phyloP scores from a whole-genome alignment of 2,113 vertebrate genomes.

The Podarcis raffonei region DNA sequence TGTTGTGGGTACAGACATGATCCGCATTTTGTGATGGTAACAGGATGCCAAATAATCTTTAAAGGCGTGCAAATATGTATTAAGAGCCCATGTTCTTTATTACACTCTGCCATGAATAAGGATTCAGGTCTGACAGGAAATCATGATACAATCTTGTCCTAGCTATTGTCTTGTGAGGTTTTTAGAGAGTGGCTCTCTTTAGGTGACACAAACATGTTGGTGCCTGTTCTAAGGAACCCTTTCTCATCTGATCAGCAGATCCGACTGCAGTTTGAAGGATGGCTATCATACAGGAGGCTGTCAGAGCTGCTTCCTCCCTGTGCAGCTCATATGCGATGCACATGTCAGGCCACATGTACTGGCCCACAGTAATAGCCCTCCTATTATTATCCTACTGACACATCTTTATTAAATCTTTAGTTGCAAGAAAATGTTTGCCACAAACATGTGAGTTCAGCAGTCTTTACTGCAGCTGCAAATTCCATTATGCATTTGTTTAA shows the following conservation, averaged over 20 bases:
- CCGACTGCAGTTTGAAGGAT: background rate
- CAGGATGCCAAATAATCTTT: background rate
- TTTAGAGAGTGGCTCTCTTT: background rate
- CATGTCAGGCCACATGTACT: rapidly evolving
- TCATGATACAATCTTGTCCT: background rate
- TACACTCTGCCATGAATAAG: background rate
- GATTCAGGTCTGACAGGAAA: background rate
- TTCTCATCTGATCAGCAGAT: background rate
- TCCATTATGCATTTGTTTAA: background rate
- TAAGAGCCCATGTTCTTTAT: background rate
- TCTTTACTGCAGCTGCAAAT: background rate
- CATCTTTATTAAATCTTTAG: slow-evolving; percentile 11
- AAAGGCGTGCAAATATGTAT: background rate
- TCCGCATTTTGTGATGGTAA: too few species aligned
- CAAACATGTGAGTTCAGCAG: background rate
- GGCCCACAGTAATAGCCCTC: background rate
- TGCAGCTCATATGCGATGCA: rapidly evolving
- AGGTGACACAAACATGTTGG: background rate
- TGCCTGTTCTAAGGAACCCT: background rate
- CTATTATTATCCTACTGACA: background rate
- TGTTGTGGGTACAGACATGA: background rate
- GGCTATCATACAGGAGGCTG: background rate
- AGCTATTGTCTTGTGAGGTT: background rate
- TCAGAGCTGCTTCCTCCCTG: background rate
- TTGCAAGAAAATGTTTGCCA: slow-evolving; percentile 9